A percentile compares a stretch with the other conserved stretches of the same genome.
phyloP scores from a whole-genome alignment of 37 sponge, comb jelly and placozoan genomes.

The Beroe forskalii region DNA sequence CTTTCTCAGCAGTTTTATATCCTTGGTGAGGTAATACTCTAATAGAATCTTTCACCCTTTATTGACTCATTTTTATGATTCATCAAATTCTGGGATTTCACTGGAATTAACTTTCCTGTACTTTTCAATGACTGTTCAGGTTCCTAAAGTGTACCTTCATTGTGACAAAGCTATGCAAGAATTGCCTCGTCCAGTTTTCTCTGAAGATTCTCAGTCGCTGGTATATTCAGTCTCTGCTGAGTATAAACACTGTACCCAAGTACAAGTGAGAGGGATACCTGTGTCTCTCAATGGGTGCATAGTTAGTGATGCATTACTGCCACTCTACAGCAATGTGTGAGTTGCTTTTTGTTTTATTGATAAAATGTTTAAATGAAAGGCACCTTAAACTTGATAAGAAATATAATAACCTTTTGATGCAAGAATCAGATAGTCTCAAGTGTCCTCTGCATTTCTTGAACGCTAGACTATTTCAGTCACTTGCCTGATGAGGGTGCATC shows the following conservation, averaged over 20 bases:
- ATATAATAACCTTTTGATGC: no score
- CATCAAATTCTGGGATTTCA: no score
- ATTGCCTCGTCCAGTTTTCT: not conserved
- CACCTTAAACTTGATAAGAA: no score
- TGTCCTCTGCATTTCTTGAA: no score
- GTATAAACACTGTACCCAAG: not conserved
- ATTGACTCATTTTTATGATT: no score
- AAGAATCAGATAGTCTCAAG: no score
- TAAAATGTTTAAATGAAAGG: no score
- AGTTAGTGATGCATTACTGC: not conserved
- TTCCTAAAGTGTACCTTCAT: not conserved
- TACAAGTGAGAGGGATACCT: slow-evolving; percentile 8
- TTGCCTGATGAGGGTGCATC: not conserved
- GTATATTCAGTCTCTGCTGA: not conserved
- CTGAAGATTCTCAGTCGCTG: not conserved
- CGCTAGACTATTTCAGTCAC: not conserved
- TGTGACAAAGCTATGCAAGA: not conserved
- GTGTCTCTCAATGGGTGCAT: not conserved
- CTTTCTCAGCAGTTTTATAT: slow-evolving; percentile 4
- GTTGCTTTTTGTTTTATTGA: not conserved
- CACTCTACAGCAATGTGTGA: not conserved
- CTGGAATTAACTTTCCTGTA: no score
- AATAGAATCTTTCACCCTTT: not conserved
- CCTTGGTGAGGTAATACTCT: slow-evolving; percentile 41
- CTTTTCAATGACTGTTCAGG: not conserved